A percentile compares a stretch with the other conserved stretches of the same genome.
Conservation (phyloP, 2,797 vertebrate species). For the Cuculus canorus region DNA sequence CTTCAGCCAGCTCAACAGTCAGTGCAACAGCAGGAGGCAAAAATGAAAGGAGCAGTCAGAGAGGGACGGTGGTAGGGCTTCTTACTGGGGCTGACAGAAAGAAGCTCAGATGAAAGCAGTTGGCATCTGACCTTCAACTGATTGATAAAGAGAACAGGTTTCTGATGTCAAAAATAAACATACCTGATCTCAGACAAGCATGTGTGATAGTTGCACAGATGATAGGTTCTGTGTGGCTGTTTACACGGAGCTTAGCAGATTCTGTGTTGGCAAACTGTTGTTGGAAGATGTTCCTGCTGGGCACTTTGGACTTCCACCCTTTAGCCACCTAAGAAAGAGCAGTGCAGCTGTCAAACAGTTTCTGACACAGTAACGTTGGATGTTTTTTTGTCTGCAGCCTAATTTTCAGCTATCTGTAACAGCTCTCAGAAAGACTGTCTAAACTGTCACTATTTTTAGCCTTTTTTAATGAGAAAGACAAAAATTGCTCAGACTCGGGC, state of each 20-base stretch:
- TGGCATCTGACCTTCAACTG: background rate
- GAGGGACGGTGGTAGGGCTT: background rate
- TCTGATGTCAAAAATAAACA: background rate
- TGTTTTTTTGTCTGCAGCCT: background rate
- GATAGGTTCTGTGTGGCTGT: background rate
- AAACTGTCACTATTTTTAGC: slow-evolving; percentile 50
- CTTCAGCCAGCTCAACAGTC: background rate
- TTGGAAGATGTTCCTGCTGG: background rate
- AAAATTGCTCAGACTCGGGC: background rate
- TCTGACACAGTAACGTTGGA: background rate
- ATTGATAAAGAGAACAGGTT: background rate
- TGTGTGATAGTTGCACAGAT: background rate
- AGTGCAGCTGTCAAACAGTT: background rate
- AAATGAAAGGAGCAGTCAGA: slow-evolving; percentile 7
- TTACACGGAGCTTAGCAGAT: background rate
- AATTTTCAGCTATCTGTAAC: background rate
- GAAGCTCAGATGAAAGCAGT: background rate
- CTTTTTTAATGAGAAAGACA: slow-evolving; percentile 30
- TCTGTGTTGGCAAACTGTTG: background rate
- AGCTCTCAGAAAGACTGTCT: background rate
- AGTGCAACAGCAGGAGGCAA: slow-evolving; percentile 10
- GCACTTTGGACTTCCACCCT: background rate
- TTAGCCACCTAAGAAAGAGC: background rate
- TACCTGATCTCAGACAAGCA: background rate
- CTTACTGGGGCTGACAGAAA: background rate